A percentile compares a stretch with the other conserved stretches of the same genome.
phyloP scores from a whole-genome alignment of 2,888 invertebrate genomes.

The Orthosia cruda region DNA sequence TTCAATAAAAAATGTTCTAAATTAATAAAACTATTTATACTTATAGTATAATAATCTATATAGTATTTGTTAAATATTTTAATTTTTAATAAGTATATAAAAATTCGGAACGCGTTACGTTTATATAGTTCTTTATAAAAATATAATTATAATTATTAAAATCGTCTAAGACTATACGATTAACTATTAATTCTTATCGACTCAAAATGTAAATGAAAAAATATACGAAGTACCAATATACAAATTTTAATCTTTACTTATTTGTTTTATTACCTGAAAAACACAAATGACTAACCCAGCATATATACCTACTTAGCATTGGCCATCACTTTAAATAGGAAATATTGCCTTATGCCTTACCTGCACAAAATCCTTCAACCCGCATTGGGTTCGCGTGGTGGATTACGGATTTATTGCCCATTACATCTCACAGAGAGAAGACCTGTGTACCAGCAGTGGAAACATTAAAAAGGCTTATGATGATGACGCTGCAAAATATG shows the following conservation, averaged over 20 bases:
- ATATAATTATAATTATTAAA: constrained; percentile 78
- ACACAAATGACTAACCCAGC: background rate
- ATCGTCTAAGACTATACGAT: constrained; percentile 87
- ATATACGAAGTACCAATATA: constrained; percentile 92
- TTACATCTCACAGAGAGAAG: too few species aligned
- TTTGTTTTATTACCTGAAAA: constrained; percentile 72
- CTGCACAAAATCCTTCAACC: too few species aligned
- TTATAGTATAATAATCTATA: constrained; percentile 83
- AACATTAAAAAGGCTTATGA: too few species aligned
- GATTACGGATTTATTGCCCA: too few species aligned
- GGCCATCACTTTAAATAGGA: too few species aligned
- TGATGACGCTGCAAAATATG: too few species aligned
- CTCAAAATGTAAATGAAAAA: constrained; percentile 90
- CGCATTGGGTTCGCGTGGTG: too few species aligned
- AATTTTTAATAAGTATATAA: constrained; percentile 78
- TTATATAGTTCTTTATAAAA: constrained; percentile 86
- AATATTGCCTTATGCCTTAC: too few species aligned
- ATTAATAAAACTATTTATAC: constrained; percentile 80
- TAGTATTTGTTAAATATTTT: constrained; percentile 88
- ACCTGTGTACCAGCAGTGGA: too few species aligned
- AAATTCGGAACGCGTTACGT: constrained; percentile 82
- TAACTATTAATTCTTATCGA: constrained; percentile 89
- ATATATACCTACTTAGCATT: too few species aligned
- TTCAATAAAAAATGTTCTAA: constrained; percentile 91
- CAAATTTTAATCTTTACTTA: constrained; percentile 90